A percentile compares a stretch with the other conserved stretches of the same genome.
These are phyloP conservation scores for Litoditis marina DNA, from an alignment of 2,888 invertebrate genomes.

Conservation along the genomic window DNA sequence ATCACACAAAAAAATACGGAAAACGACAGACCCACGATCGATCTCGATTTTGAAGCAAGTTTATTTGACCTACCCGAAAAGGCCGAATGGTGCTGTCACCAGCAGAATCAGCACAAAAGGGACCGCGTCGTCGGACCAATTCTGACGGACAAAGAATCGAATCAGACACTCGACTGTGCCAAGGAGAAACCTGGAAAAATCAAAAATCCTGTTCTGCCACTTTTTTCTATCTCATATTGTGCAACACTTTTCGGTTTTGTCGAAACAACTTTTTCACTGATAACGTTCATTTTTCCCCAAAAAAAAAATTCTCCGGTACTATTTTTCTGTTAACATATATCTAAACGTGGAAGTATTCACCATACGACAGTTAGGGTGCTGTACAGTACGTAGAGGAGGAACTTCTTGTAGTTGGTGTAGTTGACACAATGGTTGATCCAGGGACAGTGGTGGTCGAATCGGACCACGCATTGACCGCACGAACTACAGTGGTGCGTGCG, in stretches of 20 bases:
- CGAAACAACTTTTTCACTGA: too few species aligned
- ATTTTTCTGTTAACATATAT: too few species aligned
- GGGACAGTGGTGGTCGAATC: conserved; percentile 50
- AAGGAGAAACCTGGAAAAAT: conserved; percentile 26
- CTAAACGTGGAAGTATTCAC: conserved; percentile 11
- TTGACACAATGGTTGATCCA: conserved; percentile 52
- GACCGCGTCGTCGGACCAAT: conserved; percentile 29
- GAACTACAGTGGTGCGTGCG: conserved; percentile 48
- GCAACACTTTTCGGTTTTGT: too few species aligned
- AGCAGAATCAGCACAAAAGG: conserved; percentile 22
- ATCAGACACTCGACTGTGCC: conserved; percentile 38
- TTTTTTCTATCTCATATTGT: too few species aligned
- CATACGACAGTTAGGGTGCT: conserved; percentile 30
- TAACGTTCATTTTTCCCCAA: too few species aligned
- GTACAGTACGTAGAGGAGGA: conserved; percentile 49
- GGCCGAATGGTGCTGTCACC: conserved; percentile 8
- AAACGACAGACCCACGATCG: background rate
- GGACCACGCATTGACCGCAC: conserved; percentile 50
- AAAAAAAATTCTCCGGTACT: too few species aligned
- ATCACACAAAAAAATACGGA: too few species aligned
- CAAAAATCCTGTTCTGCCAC: too few species aligned
- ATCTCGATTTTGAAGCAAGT: background rate
- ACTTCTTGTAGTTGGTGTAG: conserved; percentile 50
- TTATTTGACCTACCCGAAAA: conserved; percentile 19
- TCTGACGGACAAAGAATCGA: conserved; percentile 38